Conservation (phyloP, 2,797 vertebrate species). For the Siniperca undulata region DNA sequence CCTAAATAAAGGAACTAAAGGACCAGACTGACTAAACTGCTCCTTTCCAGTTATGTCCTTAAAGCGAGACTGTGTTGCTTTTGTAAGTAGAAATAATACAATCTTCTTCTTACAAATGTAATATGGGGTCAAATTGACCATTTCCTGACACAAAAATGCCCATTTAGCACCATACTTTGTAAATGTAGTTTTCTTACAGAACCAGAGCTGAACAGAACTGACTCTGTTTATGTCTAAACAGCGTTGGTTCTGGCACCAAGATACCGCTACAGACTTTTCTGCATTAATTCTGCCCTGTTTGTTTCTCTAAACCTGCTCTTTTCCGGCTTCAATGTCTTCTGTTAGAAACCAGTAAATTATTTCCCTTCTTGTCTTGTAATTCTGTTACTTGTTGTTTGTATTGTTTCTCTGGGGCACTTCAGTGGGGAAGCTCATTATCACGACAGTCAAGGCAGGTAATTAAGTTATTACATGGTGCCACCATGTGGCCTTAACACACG, state of each 20-base stretch:
- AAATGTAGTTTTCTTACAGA: not conserved
- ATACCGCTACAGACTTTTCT: not conserved
- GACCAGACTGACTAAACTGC: not conserved
- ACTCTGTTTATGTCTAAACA: not conserved
- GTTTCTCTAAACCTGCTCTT: not conserved
- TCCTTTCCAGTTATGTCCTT: not conserved
- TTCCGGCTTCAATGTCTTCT: not conserved
- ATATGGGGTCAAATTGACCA: not conserved
- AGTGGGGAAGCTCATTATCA: not conserved
- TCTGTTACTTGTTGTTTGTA: not conserved
- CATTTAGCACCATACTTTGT: not conserved
- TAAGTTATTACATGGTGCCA: constrained; percentile 56
- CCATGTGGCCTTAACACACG: constrained; percentile 56
- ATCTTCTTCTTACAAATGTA: not conserved
- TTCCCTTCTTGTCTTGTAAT: not conserved
- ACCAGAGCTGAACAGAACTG: not conserved
- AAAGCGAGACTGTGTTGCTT: not conserved
- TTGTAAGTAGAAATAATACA: not conserved
- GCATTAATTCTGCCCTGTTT: not conserved
- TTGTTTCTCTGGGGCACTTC: not conserved
- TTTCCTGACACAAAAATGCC: not conserved
- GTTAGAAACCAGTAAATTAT: not conserved
- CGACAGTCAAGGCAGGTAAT: not conserved
- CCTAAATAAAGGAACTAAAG: not conserved
- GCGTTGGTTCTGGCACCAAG: not conserved